Percentiles rank a stretch among this genome's conserved stretches.
Evolutionary conservation across 2,888 invertebrate genomes (phyloP).

Genomic region (Augiades crinisus): DNA sequence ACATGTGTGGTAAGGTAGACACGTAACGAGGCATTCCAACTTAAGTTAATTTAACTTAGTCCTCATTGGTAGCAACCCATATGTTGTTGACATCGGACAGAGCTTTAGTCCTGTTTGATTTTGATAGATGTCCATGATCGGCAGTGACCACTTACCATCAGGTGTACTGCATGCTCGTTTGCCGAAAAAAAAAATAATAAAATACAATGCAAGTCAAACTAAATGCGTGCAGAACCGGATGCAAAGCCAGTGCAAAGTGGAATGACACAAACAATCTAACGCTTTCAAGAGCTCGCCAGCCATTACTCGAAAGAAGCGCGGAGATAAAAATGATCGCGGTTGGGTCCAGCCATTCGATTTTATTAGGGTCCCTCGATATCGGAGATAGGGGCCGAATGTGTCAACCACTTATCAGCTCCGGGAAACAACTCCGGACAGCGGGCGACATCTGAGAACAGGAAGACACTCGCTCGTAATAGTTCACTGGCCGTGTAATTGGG

Average conservation of each 20-base stretch:
- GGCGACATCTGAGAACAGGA: constrained; percentile 8
- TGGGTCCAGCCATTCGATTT: constrained; percentile 46
- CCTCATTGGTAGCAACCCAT: too few relatives aligned
- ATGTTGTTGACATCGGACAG: too few relatives aligned
- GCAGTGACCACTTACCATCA: too few relatives aligned
- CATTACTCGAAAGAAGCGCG: constrained; percentile 23
- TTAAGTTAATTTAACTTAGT: too few relatives aligned
- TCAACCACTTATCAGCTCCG: constrained; percentile 18
- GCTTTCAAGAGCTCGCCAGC: neutral
- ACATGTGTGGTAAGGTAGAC: too few relatives aligned
- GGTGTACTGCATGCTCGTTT: too few relatives aligned
- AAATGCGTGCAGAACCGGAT: too few relatives aligned
- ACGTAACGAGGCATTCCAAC: too few relatives aligned
- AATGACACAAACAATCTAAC: neutral
- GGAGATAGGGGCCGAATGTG: constrained; percentile 35
- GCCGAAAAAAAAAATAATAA: too few relatives aligned
- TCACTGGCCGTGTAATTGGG: too few relatives aligned
- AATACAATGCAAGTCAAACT: neutral
- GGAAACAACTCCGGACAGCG: constrained; percentile 1
- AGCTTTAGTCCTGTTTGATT: too few relatives aligned
- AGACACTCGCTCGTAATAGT: constrained; percentile 1
- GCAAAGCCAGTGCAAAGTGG: neutral
- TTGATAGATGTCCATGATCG: too few relatives aligned
- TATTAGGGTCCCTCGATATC: constrained; percentile 49
- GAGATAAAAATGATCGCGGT: constrained; percentile 56